Base-by-base conservation (phyloP, 2,888 invertebrate species). In the Tenthredo amoena region DNA sequence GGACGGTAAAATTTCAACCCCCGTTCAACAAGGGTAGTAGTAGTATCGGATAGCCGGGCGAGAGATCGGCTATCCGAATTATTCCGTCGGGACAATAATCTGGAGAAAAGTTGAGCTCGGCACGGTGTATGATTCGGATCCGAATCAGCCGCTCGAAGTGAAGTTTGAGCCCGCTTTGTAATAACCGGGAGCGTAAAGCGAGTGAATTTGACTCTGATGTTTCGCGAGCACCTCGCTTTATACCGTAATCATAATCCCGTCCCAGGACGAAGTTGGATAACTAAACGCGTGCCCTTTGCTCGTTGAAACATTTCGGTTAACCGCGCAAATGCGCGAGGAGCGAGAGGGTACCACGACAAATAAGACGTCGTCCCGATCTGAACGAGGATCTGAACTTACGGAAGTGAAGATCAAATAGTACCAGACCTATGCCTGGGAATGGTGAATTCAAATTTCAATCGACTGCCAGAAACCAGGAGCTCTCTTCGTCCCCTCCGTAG, bases 281-380 rank as follows among this genome's bases (percentile, higher is more conserved):
- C 40, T 40, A 12, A 26, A 43, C 26, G 26, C 76, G 31, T 21
- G 31, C 76, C 50, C 47, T 47, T 34, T 21, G 76, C 76, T 55
- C 50, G 76, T 77, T 77, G 47, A 77, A 77, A 47, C 47, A 47
- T 43, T 15, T 26, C 76, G 47, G 26, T 47, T 40, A 76, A 76
- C 76, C 76, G 76, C 43, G 47, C 26, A 43, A 47, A 43, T 21
- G 76, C 43, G 21, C 43, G 21, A 76, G 26, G 10, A 40, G 76
- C 34, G 18, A 18, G 15, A 47, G 47, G 47, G 47, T 47, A 3
- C 0, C 12, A 15, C 4, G 47, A 47, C 47, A 47, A 15, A 47
- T 47, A 15, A 47, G 47, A 47, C 47, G 2, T 47, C 12, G 15
- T 15, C 47, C 15, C 15, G 12, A 15, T 47, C 47, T 12, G 47